Conservation (phyloP, 2,113 vertebrate species). For the Speoplatyrhinus poulsoni region DNA sequence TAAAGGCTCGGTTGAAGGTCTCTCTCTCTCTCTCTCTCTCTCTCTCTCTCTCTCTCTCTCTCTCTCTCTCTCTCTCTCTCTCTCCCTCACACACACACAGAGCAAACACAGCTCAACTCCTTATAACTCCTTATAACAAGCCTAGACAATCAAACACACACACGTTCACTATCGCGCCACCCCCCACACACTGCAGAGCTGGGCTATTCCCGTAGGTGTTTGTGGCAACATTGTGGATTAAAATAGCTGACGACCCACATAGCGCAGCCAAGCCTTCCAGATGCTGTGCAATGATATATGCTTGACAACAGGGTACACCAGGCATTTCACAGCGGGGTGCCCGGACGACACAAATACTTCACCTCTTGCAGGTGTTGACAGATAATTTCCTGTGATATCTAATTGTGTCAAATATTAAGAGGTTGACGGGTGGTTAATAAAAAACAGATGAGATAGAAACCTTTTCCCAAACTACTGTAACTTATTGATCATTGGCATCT, state of each 20-base stretch:
- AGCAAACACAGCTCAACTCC: slow-evolving; percentile 4
- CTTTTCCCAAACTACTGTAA: not conserved
- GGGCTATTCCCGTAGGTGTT: slow-evolving; percentile 71
- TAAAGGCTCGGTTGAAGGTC: too few relatives aligned
- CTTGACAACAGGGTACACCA: too few relatives aligned
- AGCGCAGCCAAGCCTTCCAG: slow-evolving; percentile 39
- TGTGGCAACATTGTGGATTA: slow-evolving; percentile 73
- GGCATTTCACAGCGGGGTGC: too few relatives aligned
- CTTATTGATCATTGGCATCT: not conserved
- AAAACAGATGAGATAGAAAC: not conserved
- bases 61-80: slow-evolving; percentile 20
- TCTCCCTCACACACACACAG: not conserved
- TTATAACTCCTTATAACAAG: not conserved
- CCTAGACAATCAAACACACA: slow-evolving; percentile 12
- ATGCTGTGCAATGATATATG: too few relatives aligned
- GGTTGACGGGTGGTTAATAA: not conserved
- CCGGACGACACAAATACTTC: slow-evolving; percentile 47
- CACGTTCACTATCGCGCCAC: slow-evolving; percentile 17
- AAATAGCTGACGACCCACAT: slow-evolving; percentile 80
- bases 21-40: too few relatives aligned
- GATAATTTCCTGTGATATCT: slow-evolving; percentile 8
- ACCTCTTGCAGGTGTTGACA: slow-evolving; percentile 18
- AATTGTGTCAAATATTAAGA: slow-evolving; percentile 12
- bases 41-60: too few relatives aligned
- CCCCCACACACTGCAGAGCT: slow-evolving; percentile 49